Percentiles rank a stretch among this genome's conserved stretches.
Evolutionary conservation across 1,140 invertebrate genomes (phyloP).

Genomic region (Diploscapter pachys): DNA sequence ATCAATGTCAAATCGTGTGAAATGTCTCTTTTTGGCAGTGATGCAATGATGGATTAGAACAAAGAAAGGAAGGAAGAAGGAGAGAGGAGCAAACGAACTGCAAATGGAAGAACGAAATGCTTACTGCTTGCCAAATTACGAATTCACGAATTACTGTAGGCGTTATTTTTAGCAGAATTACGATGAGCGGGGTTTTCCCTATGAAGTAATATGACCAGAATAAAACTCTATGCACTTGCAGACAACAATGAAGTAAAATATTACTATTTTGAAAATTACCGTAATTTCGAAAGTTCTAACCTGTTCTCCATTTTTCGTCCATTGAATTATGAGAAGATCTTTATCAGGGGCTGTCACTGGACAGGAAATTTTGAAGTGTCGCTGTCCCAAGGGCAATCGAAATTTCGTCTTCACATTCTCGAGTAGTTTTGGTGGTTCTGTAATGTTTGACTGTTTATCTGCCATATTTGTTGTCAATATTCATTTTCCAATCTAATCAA

Average conservation of each 20-base stretch:
- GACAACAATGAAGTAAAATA: background rate
- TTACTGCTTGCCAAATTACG: slow-evolving; percentile 9
- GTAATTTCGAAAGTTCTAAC: slow-evolving; percentile 10
- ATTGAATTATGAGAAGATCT: slow-evolving; percentile 27
- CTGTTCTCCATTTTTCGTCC: slow-evolving; percentile 35
- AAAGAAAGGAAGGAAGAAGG: no score
- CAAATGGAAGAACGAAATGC: background rate
- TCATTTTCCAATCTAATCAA: no score
- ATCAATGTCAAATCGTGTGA: no score
- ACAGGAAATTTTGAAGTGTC: slow-evolving; percentile 28
- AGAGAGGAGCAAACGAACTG: no score
- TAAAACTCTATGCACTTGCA: background rate
- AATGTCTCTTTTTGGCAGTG: no score
- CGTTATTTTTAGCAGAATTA: background rate
- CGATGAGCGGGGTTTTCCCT: background rate
- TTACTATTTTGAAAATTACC: background rate
- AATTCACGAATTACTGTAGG: slow-evolving; percentile 1
- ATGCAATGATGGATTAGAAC: no score
- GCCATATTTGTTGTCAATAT: no score
- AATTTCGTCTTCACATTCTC: slow-evolving; percentile 28
- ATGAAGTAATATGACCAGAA: background rate
- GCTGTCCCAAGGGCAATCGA: slow-evolving; percentile 23
- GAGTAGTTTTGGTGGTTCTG: slow-evolving; percentile 27
- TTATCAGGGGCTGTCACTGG: slow-evolving; percentile 21
- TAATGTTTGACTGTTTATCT: background rate